These are phyloP conservation scores for Gallinago media DNA, from an alignment of 2,113 vertebrate genomes.

Conservation along the genomic window DNA sequence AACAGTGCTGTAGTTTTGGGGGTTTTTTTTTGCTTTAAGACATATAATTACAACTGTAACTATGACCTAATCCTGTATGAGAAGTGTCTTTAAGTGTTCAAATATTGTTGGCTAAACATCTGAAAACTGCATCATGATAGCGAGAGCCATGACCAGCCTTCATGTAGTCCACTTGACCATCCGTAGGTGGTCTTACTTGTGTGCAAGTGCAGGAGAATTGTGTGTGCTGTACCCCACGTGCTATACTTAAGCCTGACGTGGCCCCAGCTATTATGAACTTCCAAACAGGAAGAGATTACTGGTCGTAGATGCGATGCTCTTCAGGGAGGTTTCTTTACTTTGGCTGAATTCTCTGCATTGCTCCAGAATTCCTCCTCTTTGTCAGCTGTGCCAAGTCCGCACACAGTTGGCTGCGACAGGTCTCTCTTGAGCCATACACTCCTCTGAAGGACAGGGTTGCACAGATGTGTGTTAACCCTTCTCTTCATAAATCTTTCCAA, in stretches of 20 bases:
- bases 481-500: not conserved
- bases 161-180: not conserved
- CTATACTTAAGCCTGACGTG: not conserved
- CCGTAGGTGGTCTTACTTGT: accelerated
- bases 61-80: not conserved
- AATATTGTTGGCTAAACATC: not conserved
- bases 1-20: not conserved
- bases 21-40: accelerated
- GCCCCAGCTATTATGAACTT: accelerated
- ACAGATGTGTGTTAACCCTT: not conserved
- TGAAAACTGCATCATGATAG: not conserved
- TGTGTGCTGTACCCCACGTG: not conserved
- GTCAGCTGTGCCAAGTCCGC: accelerated
- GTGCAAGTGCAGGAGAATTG: not conserved
- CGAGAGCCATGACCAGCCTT: not conserved
- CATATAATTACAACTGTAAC: not conserved
- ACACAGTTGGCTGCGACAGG: accelerated
- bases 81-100: not conserved
- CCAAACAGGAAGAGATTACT: not conserved
- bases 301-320: accelerated
- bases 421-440: not conserved
- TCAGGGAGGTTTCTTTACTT: not conserved
- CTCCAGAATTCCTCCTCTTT: not conserved
- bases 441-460: not conserved
- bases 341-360: not conserved